phyloP scores from a whole-genome alignment of 2,113 vertebrate genomes.

The Peromyscus leucopus region DNA sequence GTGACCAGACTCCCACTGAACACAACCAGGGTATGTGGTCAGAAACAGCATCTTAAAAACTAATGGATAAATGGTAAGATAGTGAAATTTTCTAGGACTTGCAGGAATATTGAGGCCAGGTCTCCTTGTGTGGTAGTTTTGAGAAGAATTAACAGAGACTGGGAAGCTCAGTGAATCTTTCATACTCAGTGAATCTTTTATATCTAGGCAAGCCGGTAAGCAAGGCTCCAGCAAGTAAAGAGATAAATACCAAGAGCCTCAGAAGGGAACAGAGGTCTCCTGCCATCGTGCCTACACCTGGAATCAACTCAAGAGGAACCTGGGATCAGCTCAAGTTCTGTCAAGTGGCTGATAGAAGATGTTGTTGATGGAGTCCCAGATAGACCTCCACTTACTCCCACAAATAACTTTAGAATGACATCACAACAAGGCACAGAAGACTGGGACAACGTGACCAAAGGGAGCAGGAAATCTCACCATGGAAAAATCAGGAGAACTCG shows the following conservation, averaged over 20 bases:
- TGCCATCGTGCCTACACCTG: too few relatives aligned
- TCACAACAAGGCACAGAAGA: not conserved
- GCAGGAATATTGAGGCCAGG: not conserved
- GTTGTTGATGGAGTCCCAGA: not conserved
- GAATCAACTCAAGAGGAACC: not conserved
- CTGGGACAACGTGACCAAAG: not conserved
- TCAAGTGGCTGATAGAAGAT: not conserved
- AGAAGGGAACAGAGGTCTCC: accelerated
- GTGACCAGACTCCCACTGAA: not conserved
- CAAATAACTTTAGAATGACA: too few relatives aligned
- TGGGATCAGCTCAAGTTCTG: not conserved
- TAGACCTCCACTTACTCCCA: not conserved
- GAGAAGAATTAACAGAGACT: not conserved
- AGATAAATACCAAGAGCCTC: not conserved
- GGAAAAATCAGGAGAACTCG: too few relatives aligned
- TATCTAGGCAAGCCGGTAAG: too few relatives aligned
- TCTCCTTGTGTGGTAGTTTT: too few relatives aligned
- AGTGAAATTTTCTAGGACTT: not conserved
- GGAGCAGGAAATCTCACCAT: too few relatives aligned
- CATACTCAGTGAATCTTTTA: too few relatives aligned
- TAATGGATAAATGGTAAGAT: not conserved
- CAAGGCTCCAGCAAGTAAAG: not conserved
- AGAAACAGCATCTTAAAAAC: not conserved
- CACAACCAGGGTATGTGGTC: not conserved
- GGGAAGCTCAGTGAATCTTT: not conserved